Evolutionary conservation across 2,113 vertebrate species (phyloP), one percentile per base, ranked within the genome.

Genomic region (Cyprinus carpio): DNA sequence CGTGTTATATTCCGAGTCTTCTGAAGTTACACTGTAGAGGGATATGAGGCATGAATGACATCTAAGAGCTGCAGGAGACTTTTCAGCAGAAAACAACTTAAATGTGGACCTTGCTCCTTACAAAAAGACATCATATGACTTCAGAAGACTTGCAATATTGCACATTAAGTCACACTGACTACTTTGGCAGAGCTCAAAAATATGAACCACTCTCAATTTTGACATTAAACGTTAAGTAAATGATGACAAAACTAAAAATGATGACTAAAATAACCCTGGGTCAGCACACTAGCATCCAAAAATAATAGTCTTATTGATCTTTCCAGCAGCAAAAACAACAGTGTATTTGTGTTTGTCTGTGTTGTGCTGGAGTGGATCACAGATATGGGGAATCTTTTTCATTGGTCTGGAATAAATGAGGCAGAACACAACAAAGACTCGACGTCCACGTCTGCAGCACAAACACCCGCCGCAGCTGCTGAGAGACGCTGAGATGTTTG

Each of bases 41-140:
- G 40, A 75, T 75, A 75, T 75, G 71, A 75, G 12, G 71, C 71
- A 75, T 27, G n/a, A 27, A 75, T 75, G n/a, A 27, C 71, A 25
- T 75, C 46, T 75, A 75, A 46, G 40, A 74, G 37, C 23, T 43
- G 40, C 71, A 43, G 12, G 37, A 75, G 71, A 75, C 40, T 75
- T 74, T 72, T 43, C 18, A 72, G 34, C 69, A 43, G 20, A 72
- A 10, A 23, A 72, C 20, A 72, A 40, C 69, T 34, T 71, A 46
- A 75, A 27, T 46, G 15, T 8, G n/a, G 23, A 4, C 12, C 51
- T n/a, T 0, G 20, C n/a, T 74, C 20, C 37, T 74, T 1, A 43
- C 37, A 43, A n/a, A 49, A 0, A 71, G 18, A 71, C 31, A 23
- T 71, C 67, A 34, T 3, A 43, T 1, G 40, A 27, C 23, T 16